Evolutionary conservation across 2,797 vertebrate genomes (phyloP).

Genomic region (Garrulus glandarius): DNA sequence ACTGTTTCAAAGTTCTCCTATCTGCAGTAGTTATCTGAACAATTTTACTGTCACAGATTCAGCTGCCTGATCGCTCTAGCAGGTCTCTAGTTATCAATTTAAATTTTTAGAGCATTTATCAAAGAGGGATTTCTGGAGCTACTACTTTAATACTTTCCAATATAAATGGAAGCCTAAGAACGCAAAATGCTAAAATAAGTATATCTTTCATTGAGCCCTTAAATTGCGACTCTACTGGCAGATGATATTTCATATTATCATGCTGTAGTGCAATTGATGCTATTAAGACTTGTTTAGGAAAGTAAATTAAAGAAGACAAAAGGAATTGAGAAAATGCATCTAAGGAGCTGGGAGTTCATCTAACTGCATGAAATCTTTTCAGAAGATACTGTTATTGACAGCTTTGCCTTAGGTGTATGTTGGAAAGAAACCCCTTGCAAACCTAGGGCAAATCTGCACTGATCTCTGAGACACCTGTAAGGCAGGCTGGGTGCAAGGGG

Average conservation of each 20-base stretch:
- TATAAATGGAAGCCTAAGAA: neutral
- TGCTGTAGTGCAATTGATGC: neutral
- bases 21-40: neutral
- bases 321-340: neutral
- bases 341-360: neutral
- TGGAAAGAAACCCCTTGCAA: neutral
- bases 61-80: neutral
- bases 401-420: neutral
- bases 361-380: neutral
- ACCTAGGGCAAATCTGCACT: neutral
- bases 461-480: neutral
- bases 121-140: neutral
- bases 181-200: neutral
- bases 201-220: neutral
- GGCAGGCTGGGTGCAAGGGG: neutral
- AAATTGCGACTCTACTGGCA: neutral
- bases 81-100: neutral
- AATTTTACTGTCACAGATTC: neutral
- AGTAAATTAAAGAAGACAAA: neutral
- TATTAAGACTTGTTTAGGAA: neutral
- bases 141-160: neutral
- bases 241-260: neutral
- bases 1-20: neutral
- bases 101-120: neutral
- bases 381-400: neutral